phyloP scores from a whole-genome alignment of 1,140 invertebrate genomes.

The Tigriopus japonicus region DNA sequence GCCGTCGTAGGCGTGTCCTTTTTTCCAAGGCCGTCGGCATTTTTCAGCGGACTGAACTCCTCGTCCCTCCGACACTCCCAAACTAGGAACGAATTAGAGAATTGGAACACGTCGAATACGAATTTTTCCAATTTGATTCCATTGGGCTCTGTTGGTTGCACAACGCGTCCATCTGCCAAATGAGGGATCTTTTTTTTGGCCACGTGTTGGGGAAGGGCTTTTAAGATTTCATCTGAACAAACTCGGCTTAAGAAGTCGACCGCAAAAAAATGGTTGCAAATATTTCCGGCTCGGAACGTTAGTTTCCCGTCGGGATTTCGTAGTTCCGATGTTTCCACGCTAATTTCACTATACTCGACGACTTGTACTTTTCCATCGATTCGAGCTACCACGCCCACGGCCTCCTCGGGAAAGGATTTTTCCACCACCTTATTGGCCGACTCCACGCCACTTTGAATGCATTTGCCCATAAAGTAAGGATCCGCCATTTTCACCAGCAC shows the following conservation, averaged over 20 bases:
- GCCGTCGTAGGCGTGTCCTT: conserved; percentile 79
- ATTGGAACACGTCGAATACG: conserved; percentile 92
- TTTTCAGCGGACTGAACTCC: conserved; percentile 76
- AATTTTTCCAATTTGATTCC: conserved; percentile 95
- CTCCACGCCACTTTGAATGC: conserved; percentile 47
- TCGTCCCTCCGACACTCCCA: conserved; percentile 76
- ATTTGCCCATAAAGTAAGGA: conserved; percentile 87
- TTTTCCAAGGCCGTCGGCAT: conserved; percentile 49
- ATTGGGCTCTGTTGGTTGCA: conserved; percentile 58
- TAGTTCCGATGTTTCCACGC: conserved; percentile 57
- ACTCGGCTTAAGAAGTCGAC: conserved; percentile 47
- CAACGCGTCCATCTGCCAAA: conserved; percentile 47
- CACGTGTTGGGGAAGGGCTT: conserved; percentile 44
- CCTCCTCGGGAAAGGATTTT: conserved; percentile 71
- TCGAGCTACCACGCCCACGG: conserved; percentile 82
- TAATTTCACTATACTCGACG: conserved; percentile 92
- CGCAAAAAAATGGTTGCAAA: conserved; percentile 94
- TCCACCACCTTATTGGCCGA: conserved; percentile 45
- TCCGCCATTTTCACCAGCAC: conserved; percentile 93
- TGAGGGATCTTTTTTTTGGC: conserved; percentile 93
- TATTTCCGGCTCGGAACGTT: conserved; percentile 80
- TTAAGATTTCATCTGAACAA: neutral
- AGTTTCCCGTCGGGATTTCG: conserved; percentile 52
- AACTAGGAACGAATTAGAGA: conserved; percentile 66
- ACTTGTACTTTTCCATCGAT: conserved; percentile 62